A percentile compares a stretch with the other conserved stretches of the same genome.
These are phyloP conservation scores for Drosophila parabipectinata DNA, from an alignment of 1,140 invertebrate genomes.

Conservation along the genomic window DNA sequence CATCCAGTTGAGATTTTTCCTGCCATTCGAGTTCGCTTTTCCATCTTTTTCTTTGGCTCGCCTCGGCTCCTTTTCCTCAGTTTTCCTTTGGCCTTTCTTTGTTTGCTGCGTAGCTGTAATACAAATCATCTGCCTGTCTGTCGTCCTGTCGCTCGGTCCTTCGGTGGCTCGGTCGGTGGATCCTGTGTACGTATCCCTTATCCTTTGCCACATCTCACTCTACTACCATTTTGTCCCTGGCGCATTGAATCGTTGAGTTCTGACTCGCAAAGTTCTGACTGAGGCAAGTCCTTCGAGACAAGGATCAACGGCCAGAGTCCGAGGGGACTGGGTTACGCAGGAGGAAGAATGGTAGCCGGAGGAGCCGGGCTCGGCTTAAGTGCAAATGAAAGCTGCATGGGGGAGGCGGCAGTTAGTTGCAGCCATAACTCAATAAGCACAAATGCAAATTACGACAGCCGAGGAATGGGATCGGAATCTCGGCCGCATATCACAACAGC, in stretches of 20 bases:
- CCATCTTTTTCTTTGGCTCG: background rate
- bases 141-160: slow-evolving; percentile 2
- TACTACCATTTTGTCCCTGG: slow-evolving; percentile 28
- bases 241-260: slow-evolving; percentile 74
- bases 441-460: slow-evolving; percentile 70
- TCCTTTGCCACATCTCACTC: slow-evolving; percentile 2
- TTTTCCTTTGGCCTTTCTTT: slow-evolving; percentile 41
- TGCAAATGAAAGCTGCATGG: slow-evolving; percentile 69
- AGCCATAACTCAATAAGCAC: slow-evolving; percentile 80
- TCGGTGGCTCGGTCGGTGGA: background rate
- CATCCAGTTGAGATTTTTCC: slow-evolving; percentile 41
- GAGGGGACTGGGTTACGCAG: background rate
- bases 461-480: slow-evolving; percentile 50
- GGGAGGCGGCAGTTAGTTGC: slow-evolving; percentile 61
- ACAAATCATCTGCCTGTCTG: slow-evolving; percentile 65
- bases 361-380: slow-evolving; percentile 59
- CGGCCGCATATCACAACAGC: slow-evolving; percentile 35
- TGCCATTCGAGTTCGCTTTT: slow-evolving; percentile 27
- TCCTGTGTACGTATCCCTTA: slow-evolving; percentile 24
- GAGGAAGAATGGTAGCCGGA: background rate
- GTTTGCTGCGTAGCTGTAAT: slow-evolving; percentile 66
- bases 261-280: slow-evolving; percentile 55
- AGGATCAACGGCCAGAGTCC: background rate
- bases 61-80: background rate
- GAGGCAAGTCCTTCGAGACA: slow-evolving; percentile 27